Percentiles rank a stretch among this genome's conserved stretches.
Evolutionary conservation across 1,140 invertebrate genomes (phyloP).

Genomic region (Leptopilina boulardi): DNA sequence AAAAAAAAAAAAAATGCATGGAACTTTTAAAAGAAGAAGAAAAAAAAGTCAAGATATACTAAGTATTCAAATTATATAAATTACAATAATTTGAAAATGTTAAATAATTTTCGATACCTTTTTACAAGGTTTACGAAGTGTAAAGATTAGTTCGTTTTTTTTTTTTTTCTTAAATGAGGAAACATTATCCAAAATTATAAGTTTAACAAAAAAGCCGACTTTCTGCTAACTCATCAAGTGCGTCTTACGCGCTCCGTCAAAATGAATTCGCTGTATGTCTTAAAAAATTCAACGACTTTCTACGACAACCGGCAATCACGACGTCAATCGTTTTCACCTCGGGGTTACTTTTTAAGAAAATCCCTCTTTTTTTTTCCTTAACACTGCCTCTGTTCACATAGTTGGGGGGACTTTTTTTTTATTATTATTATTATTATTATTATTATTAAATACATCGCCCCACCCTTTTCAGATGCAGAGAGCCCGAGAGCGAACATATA

Average conservation of each 20-base stretch:
- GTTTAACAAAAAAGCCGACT: neutral
- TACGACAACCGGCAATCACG: slow-evolving; percentile 21
- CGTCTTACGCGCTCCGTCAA: neutral
- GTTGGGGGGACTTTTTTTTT: too few species aligned
- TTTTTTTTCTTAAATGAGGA: too few species aligned
- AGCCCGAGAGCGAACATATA: neutral
- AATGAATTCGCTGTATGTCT: neutral
- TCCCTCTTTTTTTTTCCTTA: neutral
- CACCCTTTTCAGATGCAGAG: neutral
- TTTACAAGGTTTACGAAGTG: neutral
- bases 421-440: too few species aligned
- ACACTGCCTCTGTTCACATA: neutral
- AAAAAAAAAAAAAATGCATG: too few species aligned
- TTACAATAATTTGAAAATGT: neutral
- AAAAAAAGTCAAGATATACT: too few species aligned
- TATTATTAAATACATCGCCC: neutral
- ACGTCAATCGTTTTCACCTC: slow-evolving; percentile 17
- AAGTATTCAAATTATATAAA: neutral
- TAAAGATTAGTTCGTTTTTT: too few species aligned
- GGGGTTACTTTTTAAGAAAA: neutral
- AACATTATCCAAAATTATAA: slow-evolving; percentile 21
- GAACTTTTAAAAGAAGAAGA: neutral
- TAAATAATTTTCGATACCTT: neutral
- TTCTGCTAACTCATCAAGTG: neutral
- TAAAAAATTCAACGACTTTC: slow-evolving; percentile 22